These are phyloP conservation scores for Acipenser oxyrinchus DNA, from an alignment of 2,797 vertebrate genomes.

Conservation along the genomic window DNA sequence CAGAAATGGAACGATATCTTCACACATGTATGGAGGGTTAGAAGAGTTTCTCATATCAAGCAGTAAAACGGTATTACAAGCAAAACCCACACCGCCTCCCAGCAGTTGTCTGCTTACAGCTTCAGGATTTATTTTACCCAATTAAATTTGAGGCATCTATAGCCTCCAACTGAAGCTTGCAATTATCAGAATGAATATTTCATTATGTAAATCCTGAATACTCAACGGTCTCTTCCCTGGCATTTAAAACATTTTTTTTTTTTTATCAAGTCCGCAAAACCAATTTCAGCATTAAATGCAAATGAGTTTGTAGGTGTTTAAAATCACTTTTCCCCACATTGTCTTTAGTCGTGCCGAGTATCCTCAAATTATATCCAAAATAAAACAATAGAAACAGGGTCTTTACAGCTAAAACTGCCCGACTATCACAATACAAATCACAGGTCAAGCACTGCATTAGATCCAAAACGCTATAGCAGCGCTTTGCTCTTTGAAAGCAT, in stretches of 20 bases:
- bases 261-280: slow-evolving; percentile 1
- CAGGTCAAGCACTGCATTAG: too few species aligned
- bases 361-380: background rate
- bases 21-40: too few species aligned
- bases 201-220: background rate
- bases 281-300: background rate
- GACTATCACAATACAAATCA: too few species aligned
- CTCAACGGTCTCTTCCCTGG: background rate
- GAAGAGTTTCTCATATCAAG: too few species aligned
- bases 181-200: slow-evolving; percentile 2
- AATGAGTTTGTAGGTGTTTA: background rate
- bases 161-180: background rate
- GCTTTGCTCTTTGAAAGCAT: too few species aligned
- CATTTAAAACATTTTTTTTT: background rate
- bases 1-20: too few species aligned
- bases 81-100: too few species aligned
- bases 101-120: too few species aligned
- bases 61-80: too few species aligned
- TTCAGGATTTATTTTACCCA: background rate
- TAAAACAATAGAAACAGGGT: too few species aligned
- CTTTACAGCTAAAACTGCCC: too few species aligned
- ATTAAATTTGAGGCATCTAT: background rate
- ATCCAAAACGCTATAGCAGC: too few species aligned
- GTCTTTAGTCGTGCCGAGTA: background rate
- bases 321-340: background rate